Conservation (phyloP, 2,888 invertebrate genomes). For the Leptothorax acervorum region DNA sequence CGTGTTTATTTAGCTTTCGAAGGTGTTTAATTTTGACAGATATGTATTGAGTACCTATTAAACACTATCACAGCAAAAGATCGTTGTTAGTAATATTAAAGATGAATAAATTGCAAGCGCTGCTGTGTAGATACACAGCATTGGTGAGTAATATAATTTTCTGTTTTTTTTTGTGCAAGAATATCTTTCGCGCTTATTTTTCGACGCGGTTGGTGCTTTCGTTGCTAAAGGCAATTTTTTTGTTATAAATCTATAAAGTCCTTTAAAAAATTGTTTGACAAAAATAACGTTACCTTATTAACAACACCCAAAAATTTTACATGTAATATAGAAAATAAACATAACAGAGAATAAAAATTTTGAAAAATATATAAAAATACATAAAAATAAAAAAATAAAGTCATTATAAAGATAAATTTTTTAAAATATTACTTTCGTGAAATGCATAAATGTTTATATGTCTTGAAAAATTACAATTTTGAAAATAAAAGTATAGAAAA, state of each 20-base stretch:
- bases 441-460: neutral
- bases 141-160: neutral
- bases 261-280: neutral
- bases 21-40: slow-evolving; percentile 26
- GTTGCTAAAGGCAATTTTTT: slow-evolving; percentile 14
- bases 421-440: neutral
- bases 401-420: neutral
- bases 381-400: neutral
- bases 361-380: neutral
- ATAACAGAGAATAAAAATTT: neutral
- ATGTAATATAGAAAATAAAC: neutral
- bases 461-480: neutral
- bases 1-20: neutral
- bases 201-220: neutral
- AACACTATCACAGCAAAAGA: neutral
- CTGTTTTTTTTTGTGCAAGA: neutral
- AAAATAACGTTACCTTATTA: neutral
- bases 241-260: neutral
- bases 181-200: slow-evolving; percentile 37
- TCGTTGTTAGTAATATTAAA: slow-evolving; percentile 14
- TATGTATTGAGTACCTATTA: neutral
- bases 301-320: neutral
- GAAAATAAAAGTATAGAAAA: slow-evolving; percentile 3
- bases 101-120: slow-evolving; percentile 23
- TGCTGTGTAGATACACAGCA: neutral